A percentile compares a stretch with the other conserved stretches of the same genome.
These are phyloP conservation scores for Branchipolynoe longqiensis DNA, from an alignment of 2,888 invertebrate species.

Conservation along the genomic window DNA sequence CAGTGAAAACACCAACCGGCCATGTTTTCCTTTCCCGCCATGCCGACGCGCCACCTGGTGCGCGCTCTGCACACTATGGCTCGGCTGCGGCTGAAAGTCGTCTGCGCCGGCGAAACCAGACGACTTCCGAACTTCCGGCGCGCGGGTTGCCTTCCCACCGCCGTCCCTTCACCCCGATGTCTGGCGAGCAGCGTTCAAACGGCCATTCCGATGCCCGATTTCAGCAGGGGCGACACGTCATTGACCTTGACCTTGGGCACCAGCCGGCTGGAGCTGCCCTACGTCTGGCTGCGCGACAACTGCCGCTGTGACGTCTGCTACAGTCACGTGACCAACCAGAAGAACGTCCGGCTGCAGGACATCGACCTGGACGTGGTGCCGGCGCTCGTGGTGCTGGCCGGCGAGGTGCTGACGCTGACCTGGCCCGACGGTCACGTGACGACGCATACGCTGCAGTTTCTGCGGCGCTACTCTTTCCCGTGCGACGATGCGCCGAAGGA, in stretches of 20 bases:
- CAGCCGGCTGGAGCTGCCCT: neutral
- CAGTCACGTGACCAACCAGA: slow-evolving; percentile 85
- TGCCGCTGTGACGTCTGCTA: slow-evolving; percentile 86
- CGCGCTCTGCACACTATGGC: too few relatives aligned
- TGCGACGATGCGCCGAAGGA: neutral
- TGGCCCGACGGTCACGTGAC: slow-evolving; percentile 82
- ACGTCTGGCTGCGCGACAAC: slow-evolving; percentile 85
- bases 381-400: slow-evolving; percentile 75
- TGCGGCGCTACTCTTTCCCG: slow-evolving; percentile 61
- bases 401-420: slow-evolving; percentile 82
- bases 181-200: too few relatives aligned
- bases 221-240: too few relatives aligned
- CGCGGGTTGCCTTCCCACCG: too few relatives aligned
- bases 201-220: too few relatives aligned
- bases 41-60: too few relatives aligned
- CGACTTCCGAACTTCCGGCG: too few relatives aligned
- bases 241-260: neutral
- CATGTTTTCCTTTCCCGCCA: too few relatives aligned
- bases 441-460: slow-evolving; percentile 69
- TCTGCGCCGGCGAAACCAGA: too few relatives aligned
- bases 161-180: too few relatives aligned
- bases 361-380: slow-evolving; percentile 81
- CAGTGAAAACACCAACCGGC: too few relatives aligned
- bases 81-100: too few relatives aligned
- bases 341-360: slow-evolving; percentile 83